Base-by-base conservation (phyloP, 2,888 invertebrate genomes). In the Creontiades dilutus region DNA sequence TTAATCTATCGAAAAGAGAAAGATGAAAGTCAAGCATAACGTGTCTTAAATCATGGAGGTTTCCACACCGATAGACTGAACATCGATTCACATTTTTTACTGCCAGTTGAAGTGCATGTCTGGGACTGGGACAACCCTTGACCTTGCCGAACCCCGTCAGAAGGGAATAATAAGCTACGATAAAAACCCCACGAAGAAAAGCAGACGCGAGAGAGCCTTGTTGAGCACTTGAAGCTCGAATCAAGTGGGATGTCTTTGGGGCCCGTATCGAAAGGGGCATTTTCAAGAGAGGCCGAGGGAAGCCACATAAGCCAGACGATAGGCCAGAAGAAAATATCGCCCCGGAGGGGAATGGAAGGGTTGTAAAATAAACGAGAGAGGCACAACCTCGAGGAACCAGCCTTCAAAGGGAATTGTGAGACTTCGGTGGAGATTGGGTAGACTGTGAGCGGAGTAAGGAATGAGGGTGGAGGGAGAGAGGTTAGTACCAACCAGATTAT, bases 171-270 rank as follows among this genome's bases (percentile, higher is more conserved):
- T 68, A 23, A n/a, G 68, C 12, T 23, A 68, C 23, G 61, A 68
- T 23, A 68, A 68, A 61, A 68, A 23, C 68, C 12, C 68, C 19
- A 9, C 16, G 78, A 78, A 46, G 78, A 78, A 78, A 78, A 78
- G 47, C 78, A 78, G 78, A 47, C 28, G 47, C 19, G 37, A n/a
- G 78, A 46, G 78, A 19, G 78, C 46, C 78, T 78, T 78, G 78
- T 78, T 46, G 78, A 68, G 68, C 68, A 68, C 68, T 68, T 68
- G 27, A 68, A 27, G 68, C 68, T 68, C 68, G 68, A 68, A 68
- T 68, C 78, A 78, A 78, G 78, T 78, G 78, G 78, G 46, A 23
- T 12, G 68, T 23, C 68, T 68, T 68, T 2, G 19, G 68, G n/a
- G n/a, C n/a, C 68, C 23, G 23, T 23, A 13, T 68, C 68, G 23